Base-by-base conservation (phyloP, 2,797 vertebrate species). In the Pangasius macronema region DNA sequence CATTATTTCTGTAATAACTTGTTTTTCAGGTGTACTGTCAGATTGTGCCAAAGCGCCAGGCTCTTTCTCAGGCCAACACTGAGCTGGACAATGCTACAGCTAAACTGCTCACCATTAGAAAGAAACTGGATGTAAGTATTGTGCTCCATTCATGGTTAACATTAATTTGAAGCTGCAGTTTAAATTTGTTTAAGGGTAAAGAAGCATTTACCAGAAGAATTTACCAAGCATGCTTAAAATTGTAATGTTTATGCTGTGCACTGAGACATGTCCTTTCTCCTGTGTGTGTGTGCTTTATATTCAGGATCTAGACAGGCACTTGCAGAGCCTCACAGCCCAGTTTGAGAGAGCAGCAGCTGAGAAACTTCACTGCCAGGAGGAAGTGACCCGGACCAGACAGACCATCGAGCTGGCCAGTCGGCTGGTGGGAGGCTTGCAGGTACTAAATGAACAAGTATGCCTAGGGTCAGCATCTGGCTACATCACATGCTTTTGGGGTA, bases 341-440 rank as follows among this genome's bases (percentile, higher is more conserved):
- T 96, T 96, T 91, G 92, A 97, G 93, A 96, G 93, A 90, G 95
- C 95, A 81, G 95, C 91, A 85, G 93, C 94, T 85, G 95, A 97
- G 93, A 96, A 97, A 93, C 89, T 96, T 84, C 89, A n/a, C 39
- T 96, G 95, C 95, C 96, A 97, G 92, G 95, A 96, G 91, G 95
- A 97, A 91, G 95, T 97, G 91, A 95, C 92, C 24, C 87, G 24
- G 85, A 97, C 95, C 87, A 97, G 94, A 91, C 95, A 93, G 91
- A 96, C 95, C 51, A 95, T 95, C 80, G 93, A 96, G 87, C 92
- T 97, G 88, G 96, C 95, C 86, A 97, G 96, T 92, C 95, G 93
- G 85, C 95, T 97, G 30, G 95, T 97, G 89, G 95, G 92, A 90
- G 95, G 96, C 90, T 95, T 97, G 77, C 94, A 97, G 95, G 95